Base-by-base conservation (phyloP, 2,888 invertebrate species). In the Drosophila melanosoma region DNA sequence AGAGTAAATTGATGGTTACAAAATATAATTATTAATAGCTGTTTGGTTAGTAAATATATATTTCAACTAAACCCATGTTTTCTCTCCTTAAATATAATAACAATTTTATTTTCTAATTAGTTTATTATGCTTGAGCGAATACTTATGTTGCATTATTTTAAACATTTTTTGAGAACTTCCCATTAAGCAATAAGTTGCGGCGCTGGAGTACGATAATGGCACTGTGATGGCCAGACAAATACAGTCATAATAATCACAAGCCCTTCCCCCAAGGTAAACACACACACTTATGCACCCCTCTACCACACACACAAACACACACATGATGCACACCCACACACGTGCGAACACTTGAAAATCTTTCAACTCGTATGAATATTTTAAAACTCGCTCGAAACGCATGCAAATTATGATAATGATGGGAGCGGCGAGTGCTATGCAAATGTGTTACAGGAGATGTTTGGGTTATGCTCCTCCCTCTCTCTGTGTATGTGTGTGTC, bases 391-490 rank as follows among this genome's bases (percentile, higher is more conserved):
- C 88, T 64, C 68, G 59, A 56, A 75, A 76, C 76, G 72, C 75
- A 83, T 88, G 80, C 82, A 88, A 90, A 87, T 87, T 87, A 88
- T 87, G 89, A 90, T 87, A 87, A 87, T 87, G 83, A 87, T 75
- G 86, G 64, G 66, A 75, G 65, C 53, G 80, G 86, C 68, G 83
- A 83, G 89, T 72, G 81, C 75, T 80, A 77, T 78, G 79, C 69
- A 79, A 75, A 79, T 79, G 73, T 78, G 42, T 40, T 35, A 54
- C 52, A 29, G 48, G 57, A 33, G 63, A 42, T 63, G 76, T 71
- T 60, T 72, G 59, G 26, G 10, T 23, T 36, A 17, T 29, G 45
- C 53, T 12, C 35, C 64, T 51, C 58, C 54, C 35, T 0, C 12
- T 49, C 17, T 20, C 4, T 12, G 54, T 32, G 58, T 33, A 53